A percentile compares a stretch with the other conserved stretches of the same genome.
Conservation (phyloP, 2,888 invertebrate species). For the Myopa tessellatipennis region DNA sequence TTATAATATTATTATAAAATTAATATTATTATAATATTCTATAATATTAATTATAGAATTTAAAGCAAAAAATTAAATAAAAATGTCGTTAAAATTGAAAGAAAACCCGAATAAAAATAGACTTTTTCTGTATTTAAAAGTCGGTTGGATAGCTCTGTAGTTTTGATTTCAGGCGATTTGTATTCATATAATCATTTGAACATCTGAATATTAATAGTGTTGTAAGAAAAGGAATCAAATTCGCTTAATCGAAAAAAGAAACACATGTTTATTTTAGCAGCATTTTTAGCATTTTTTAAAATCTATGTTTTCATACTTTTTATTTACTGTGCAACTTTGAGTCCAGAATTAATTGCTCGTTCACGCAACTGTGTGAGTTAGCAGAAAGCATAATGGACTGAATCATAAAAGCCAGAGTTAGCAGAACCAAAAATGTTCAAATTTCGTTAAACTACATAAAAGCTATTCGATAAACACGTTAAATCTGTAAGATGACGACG, state of each 20-base stretch:
- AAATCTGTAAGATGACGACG: neutral
- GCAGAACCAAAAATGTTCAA: no score
- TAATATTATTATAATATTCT: no score
- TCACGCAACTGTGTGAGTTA: no score
- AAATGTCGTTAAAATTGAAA: slow-evolving; percentile 32
- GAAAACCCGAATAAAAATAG: neutral
- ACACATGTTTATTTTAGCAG: slow-evolving; percentile 2
- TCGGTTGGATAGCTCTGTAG: neutral
- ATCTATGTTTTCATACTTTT: no score
- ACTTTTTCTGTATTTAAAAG: slow-evolving; percentile 3
- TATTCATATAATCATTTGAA: neutral
- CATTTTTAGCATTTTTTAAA: no score
- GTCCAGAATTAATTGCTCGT: no score
- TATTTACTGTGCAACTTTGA: no score
- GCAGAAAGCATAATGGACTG: no score
- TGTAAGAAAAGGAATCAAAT: neutral
- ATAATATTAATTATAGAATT: slow-evolving; percentile 28
- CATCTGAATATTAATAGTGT: neutral
- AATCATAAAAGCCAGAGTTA: no score
- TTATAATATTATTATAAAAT: no score
- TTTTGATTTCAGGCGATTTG: neutral
- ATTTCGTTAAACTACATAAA: no score
- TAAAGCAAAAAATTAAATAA: slow-evolving; percentile 19
- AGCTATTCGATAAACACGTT: no score
- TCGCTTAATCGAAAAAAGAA: neutral